A percentile compares a stretch with the other conserved stretches of the same genome.
These are phyloP conservation scores for Orcinus orca DNA, from an alignment of 2,113 vertebrate species.

Conservation along the genomic window DNA sequence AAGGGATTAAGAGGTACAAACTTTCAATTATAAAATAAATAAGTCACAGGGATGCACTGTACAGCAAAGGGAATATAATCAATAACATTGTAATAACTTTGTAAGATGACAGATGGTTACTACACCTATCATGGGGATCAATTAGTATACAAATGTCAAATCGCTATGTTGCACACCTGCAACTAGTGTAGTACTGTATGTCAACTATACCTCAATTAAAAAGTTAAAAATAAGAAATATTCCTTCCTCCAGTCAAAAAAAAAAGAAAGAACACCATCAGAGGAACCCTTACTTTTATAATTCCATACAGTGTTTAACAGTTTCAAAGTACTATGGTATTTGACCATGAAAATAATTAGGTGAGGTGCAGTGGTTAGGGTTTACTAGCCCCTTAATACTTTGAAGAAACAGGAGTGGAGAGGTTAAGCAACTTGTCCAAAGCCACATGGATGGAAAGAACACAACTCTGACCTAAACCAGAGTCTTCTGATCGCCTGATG, in stretches of 20 bases:
- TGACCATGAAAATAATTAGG: background rate
- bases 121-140: background rate
- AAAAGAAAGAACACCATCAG: background rate
- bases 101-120: background rate
- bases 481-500: background rate
- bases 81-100: background rate
- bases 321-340: background rate
- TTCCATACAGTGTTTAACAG: background rate
- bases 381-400: background rate
- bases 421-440: background rate
- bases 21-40: background rate
- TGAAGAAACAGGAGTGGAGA: background rate
- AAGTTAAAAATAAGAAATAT: background rate
- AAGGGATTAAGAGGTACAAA: background rate
- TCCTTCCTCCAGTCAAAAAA: background rate
- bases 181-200: background rate
- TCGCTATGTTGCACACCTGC: background rate
- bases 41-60: background rate
- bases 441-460: background rate
- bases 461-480: background rate
- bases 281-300: background rate
- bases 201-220: background rate
- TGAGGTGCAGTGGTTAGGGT: background rate
- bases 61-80: background rate
- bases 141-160: background rate